Evolutionary conservation across 2,113 vertebrate species (phyloP).

Genomic region (Phyllopteryx taeniolatus): DNA sequence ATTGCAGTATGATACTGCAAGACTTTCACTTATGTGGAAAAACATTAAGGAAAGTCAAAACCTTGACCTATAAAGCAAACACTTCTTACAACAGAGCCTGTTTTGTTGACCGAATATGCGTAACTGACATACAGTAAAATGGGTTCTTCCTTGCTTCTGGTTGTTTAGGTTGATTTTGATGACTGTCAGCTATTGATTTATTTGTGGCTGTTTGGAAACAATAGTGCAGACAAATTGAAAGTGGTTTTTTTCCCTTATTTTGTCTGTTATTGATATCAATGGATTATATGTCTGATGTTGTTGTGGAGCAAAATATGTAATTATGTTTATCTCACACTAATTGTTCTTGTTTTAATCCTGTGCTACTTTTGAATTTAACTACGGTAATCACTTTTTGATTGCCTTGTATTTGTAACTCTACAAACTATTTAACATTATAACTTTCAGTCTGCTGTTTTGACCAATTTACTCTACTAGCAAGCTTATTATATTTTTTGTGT

Average conservation of each 20-base stretch:
- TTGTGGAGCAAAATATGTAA: background rate
- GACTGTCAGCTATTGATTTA: background rate
- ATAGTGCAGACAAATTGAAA: background rate
- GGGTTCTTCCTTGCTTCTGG: background rate
- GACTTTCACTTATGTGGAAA: background rate
- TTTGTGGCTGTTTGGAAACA: background rate
- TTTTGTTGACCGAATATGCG: background rate
- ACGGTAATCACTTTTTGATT: background rate
- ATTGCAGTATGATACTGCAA: background rate
- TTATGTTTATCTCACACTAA: background rate
- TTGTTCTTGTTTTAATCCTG: background rate
- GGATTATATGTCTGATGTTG: background rate
- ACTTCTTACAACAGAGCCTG: background rate
- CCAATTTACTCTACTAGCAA: background rate
- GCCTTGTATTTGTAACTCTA: background rate
- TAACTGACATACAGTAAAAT: background rate
- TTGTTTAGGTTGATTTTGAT: background rate
- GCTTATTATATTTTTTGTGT: background rate
- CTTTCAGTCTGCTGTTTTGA: background rate
- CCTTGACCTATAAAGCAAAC: background rate
- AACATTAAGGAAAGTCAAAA: background rate
- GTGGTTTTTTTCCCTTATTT: background rate
- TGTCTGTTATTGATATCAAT: background rate
- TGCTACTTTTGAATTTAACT: background rate
- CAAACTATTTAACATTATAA: background rate